Evolutionary conservation across 2,888 invertebrate species (phyloP).

Genomic region (Beris chalybata): DNA sequence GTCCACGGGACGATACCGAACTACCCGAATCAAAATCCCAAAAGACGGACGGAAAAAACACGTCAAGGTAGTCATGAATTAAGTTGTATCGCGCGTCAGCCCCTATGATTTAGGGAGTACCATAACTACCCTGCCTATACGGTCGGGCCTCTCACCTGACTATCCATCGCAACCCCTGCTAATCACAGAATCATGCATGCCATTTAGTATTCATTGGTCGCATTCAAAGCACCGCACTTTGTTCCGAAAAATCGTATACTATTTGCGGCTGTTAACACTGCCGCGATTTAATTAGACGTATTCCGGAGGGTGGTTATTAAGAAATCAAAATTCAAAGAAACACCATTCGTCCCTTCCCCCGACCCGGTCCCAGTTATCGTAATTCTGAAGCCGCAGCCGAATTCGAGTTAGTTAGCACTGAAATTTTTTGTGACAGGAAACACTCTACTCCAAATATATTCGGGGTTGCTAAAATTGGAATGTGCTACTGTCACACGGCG

Average conservation of each 20-base stretch:
- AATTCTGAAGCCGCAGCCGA: too few species aligned
- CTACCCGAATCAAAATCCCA: neutral
- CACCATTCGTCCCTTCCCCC: too few species aligned
- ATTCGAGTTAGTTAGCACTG: too few species aligned
- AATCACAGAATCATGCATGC: constrained; percentile 6
- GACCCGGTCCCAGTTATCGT: too few species aligned
- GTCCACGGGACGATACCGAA: neutral
- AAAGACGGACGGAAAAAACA: constrained; percentile 23
- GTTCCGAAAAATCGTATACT: constrained; percentile 36
- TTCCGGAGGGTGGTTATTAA: constrained; percentile 32
- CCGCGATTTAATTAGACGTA: constrained; percentile 34
- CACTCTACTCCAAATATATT: too few species aligned
- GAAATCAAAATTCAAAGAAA: constrained; percentile 7
- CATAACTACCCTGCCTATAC: too few species aligned
- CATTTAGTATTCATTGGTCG: constrained; percentile 33
- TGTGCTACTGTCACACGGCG: too few species aligned
- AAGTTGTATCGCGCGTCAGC: constrained; percentile 19
- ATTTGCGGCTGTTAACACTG: constrained; percentile 37
- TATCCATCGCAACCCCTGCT: neutral
- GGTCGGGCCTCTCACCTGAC: too few species aligned
- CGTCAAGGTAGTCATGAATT: constrained; percentile 23
- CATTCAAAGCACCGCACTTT: constrained; percentile 29
- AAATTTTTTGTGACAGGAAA: too few species aligned
- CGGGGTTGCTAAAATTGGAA: too few species aligned
- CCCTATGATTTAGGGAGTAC: constrained; percentile 10